Base-by-base conservation (phyloP, 2,113 vertebrate species). In the Charina bottae region DNA sequence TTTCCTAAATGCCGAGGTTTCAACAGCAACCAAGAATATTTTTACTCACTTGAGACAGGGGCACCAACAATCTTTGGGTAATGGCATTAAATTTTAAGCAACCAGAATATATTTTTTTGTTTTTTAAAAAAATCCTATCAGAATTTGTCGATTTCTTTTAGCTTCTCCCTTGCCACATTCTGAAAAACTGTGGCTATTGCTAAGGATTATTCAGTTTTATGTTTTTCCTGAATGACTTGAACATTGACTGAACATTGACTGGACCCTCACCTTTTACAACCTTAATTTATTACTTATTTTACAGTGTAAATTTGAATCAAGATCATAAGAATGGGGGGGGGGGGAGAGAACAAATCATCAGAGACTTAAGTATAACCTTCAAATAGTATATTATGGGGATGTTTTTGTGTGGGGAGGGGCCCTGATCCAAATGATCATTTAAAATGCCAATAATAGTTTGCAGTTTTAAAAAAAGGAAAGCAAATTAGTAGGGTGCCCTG, bases 231-330 rank as follows among this genome's bases (percentile, higher is more conserved):
- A 97, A 98, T 96, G 96, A 97, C 96, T 97, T 97, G 95, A 96
- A 97, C 95, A 97, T 92, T 95, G 94, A 95, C n/a, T n/a, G n/a
- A n/a, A n/a, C n/a, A n/a, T n/a, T n/a, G n/a, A n/a, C 97, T 97
- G 97, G 97, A 97, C 96, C 95, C 97, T 98, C 96, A 97, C 97
- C 97, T 98, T 97, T 97, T 97, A 97, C 96, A 97, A 97, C 96
- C 97, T 97, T 97, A 98, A 97, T 98, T 98, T 98, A 98, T 97
- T 97, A 98, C 96, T 96, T 97, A 97, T 97, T 98, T 98, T 97
- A 97, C 97, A 97, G 97, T 97, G 95, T 98, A 98, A 98, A 98
- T 98, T 98, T 97, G 97, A 97, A 97, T 98, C 96, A 97, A 97
- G 97, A 97, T 98, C 97, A 97, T 91, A 96, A 96, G 96, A 97